Base-by-base conservation (phyloP, 2,888 invertebrate genomes). In the Eupeodes luniger region DNA sequence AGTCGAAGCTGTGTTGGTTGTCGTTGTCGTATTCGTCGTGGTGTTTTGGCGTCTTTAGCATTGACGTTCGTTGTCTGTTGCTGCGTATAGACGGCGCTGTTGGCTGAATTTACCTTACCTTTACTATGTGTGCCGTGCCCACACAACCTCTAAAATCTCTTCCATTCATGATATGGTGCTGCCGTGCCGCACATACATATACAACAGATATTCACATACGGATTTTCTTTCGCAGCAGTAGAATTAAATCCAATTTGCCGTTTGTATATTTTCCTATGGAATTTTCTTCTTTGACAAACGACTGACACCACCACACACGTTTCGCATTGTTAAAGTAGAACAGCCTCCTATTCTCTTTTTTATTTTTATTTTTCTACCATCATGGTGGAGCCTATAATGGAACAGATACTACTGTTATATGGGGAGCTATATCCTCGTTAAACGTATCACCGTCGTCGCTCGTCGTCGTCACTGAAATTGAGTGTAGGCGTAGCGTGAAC, bases 221-320 rank as follows among this genome's bases (percentile, higher is more conserved):
- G 85, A 81, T 81, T 81, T 81, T 81, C 74, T 57, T 74, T 81
- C 72, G 57, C 81, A 74, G 72, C 49, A 51, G 81, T 72, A 57
- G 67, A 81, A 81, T 77, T 49, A 70, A 86, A 82, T 82, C 78
- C 67, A 86, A 78, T 86, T 82, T 82, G 67, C 53, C 57, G 85
- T 78, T 70, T 70, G 62, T 40, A 78, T 80, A 78, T 80, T 78
- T 79, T 82, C 74, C 55, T 79, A 75, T 79, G 78, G 67, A 67
- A 57, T 51, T 75, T 84, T 59, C 70, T 75, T 74, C 55, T 81
- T 78, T 81, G 77, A 57, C 81, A 76, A 81, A 69, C 70, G 53
- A 72, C 72, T 72, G 72, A 77, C 72, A 81, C 70, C 55, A 66
- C 49, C 55, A 51, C 47, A 80, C 47, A 55, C 66, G 70, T 40